phyloP scores from a whole-genome alignment of 2,113 vertebrate genomes.

The Petroica traversi region DNA sequence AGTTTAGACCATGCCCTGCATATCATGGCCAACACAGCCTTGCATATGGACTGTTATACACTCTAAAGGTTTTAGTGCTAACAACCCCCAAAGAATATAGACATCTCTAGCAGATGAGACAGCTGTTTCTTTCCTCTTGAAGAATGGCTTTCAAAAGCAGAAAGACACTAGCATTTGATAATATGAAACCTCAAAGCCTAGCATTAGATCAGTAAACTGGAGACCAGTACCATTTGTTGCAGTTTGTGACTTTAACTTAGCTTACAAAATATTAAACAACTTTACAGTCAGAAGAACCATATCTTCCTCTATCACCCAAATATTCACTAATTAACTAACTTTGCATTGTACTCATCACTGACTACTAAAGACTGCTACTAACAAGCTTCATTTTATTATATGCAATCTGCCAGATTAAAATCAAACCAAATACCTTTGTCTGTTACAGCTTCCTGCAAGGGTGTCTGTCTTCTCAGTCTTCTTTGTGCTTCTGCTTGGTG shows the following conservation, averaged over 20 bases:
- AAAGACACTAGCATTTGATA: background rate
- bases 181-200: background rate
- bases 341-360: background rate
- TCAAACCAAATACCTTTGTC: constrained; percentile 42
- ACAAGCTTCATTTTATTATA: background rate
- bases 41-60: background rate
- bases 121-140: background rate
- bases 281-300: background rate
- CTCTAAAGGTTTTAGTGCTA: background rate
- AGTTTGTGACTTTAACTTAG: background rate
- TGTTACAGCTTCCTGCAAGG: constrained; percentile 6
- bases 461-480: background rate
- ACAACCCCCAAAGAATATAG: background rate
- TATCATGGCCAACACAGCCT: background rate
- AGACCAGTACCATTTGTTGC: background rate
- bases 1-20: background rate
- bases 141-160: background rate
- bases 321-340: background rate
- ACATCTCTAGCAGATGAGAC: background rate
- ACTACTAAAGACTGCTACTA: background rate
- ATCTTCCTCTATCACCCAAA: background rate
- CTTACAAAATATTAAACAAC: background rate
- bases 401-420: background rate
- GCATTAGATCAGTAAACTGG: background rate
- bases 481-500: background rate